These are phyloP conservation scores for Acanthornis magna DNA, from an alignment of 2,797 vertebrate species.

Conservation along the genomic window DNA sequence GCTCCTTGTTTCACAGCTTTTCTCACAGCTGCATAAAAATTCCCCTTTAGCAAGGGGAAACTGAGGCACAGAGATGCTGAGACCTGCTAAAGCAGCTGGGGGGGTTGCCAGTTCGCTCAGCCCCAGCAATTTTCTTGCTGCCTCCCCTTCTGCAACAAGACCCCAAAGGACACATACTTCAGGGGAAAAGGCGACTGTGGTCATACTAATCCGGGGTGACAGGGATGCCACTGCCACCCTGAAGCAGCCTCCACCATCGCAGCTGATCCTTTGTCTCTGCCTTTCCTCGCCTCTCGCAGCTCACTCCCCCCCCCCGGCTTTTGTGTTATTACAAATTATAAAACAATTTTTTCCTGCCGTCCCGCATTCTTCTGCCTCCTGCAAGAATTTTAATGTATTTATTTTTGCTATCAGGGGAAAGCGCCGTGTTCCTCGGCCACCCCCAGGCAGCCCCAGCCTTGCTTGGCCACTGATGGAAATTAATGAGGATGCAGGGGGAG, in stretches of 20 bases:
- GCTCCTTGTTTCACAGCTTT: not conserved
- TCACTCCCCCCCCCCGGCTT: conserved; percentile 26
- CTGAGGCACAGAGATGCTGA: not conserved
- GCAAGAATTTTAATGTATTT: conserved; percentile 86
- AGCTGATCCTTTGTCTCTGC: conserved; percentile 9
- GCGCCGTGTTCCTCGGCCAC: conserved; percentile 53
- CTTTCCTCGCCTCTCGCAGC: not conserved
- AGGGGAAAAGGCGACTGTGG: not conserved
- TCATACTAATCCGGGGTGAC: not conserved
- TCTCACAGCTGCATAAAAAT: not conserved
- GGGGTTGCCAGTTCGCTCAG: not conserved
- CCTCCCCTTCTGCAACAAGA: not conserved
- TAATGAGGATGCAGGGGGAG: not conserved
- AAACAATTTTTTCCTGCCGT: conserved; percentile 74
- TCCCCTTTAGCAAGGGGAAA: not conserved
- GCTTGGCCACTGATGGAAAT: conserved; percentile 39
- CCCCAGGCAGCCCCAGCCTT: not conserved
- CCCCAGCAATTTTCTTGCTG: not conserved
- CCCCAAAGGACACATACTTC: not conserved
- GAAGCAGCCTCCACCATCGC: not conserved
- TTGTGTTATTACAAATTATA: conserved; percentile 81
- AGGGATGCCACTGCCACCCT: not conserved
- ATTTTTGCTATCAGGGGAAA: conserved; percentile 80
- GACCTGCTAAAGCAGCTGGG: not conserved
- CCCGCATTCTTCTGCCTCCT: conserved; percentile 78